Percentiles rank a stretch among this genome's conserved stretches.
Conservation (phyloP, 2,113 vertebrate species). For the Picathartes gymnocephalus region DNA sequence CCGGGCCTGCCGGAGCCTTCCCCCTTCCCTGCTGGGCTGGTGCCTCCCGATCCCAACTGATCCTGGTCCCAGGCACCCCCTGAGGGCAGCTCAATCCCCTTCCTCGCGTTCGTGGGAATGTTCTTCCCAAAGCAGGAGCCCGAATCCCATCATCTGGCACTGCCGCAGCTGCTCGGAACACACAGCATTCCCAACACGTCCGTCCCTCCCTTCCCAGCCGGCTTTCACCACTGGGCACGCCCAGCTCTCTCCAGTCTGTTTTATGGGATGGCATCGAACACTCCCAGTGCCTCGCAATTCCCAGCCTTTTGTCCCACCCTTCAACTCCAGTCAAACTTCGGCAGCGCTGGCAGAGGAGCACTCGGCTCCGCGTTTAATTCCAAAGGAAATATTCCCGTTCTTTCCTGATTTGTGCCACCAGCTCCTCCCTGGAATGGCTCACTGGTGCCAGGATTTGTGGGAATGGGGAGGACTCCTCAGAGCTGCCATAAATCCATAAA, state of each 20-base stretch:
- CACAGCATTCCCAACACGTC: neutral
- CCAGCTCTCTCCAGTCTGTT: neutral
- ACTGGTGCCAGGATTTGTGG: neutral
- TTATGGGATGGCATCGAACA: neutral
- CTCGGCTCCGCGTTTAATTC: neutral
- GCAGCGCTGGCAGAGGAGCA: neutral
- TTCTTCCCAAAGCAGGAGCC: neutral
- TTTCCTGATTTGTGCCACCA: neutral
- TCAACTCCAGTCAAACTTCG: neutral
- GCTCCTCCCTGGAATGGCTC: neutral
- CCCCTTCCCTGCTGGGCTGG: neutral
- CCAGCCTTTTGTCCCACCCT: neutral
- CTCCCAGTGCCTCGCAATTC: neutral
- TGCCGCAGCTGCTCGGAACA: neutral
- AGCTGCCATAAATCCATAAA: neutral
- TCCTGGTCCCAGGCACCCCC: neutral
- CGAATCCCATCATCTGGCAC: neutral
- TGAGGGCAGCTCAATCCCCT: accelerated
- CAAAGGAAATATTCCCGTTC: neutral
- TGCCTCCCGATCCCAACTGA: neutral
- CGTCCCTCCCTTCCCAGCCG: neutral
- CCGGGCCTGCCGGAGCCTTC: neutral
- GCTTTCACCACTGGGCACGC: neutral
- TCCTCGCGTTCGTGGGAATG: no score
- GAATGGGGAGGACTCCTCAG: neutral